Base-by-base conservation (phyloP, 2,797 vertebrate species). In the Rhabdomys pumilio region DNA sequence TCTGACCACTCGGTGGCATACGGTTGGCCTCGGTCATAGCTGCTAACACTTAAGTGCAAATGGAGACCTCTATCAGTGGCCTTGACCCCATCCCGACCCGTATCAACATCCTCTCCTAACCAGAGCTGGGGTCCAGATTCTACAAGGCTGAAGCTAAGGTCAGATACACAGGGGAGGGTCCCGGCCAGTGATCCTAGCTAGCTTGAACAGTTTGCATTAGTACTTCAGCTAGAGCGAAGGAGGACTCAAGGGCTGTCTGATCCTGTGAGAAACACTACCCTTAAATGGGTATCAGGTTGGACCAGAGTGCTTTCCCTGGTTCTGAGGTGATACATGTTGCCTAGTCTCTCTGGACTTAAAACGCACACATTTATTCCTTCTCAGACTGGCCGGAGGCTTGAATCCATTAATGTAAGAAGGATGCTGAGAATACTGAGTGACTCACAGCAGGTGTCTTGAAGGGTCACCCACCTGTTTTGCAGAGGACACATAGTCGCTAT, bases 1-100 rank as follows among this genome's bases (percentile, higher is more conserved):
- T 99, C 99, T 0, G 99, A 99, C 99, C 99, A 99, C 98, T 99
- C 99, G 0, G 99, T 98, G 2, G 99, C 99, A 94, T 99, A 99
- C 10, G 99, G 98, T 98, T 99, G 99, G 98, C 99, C 99, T 55
- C 99, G 99, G 7, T 99, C 99, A 0, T 99, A 99, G 99, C 99
- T 99, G 99, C 99, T 99, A 86, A 99, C 99, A 0, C 99, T 99
- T 97, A 91, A 50, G 26, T 19, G 26, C 38, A 69, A 50, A 91
- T 24, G n/a, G 69, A 96, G 34, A 10, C n/a, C 38, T 6, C 76
- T 24, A 3, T 73, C 44, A 84, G 50, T 0, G 11, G n/a, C 29
- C 75, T n/a, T 22, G 24, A 26, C 4, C 22, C 31, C 0, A 1
- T 1, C 41, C 61, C 14, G 0, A 1, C 1, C 41, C 61, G 5